Evolutionary conservation across 2,113 vertebrate genomes (phyloP).

Genomic region (Pongo abelii): DNA sequence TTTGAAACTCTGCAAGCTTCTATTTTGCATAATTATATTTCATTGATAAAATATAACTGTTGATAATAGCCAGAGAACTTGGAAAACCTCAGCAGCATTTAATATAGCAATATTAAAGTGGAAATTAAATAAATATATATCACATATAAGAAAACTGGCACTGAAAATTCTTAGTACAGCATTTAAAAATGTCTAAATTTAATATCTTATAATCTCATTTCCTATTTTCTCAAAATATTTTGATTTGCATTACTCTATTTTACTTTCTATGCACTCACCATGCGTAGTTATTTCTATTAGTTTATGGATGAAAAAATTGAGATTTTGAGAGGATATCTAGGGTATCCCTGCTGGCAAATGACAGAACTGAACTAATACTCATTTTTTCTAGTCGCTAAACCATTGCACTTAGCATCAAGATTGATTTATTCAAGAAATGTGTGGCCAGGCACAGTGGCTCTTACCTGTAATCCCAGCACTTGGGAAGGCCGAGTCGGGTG

Average conservation of each 20-base stretch:
- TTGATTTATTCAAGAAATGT: neutral
- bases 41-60: neutral
- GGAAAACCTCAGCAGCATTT: neutral
- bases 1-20: neutral
- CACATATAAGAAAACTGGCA: neutral
- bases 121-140: slow-evolving; percentile 41
- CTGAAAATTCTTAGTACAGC: slow-evolving; percentile 17
- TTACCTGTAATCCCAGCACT: too few species aligned
- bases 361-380: neutral
- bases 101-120: neutral
- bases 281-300: neutral
- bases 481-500: too few species aligned
- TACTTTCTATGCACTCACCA: neutral
- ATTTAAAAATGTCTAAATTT: neutral
- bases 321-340: neutral
- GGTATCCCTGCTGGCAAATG: neutral
- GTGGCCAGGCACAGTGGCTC: neutral
- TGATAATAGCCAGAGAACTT: neutral
- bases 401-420: neutral
- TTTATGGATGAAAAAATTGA: neutral
- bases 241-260: neutral
- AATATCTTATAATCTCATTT: neutral
- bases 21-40: slow-evolving; percentile 34
- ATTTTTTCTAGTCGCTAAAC: neutral
- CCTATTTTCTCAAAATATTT: neutral